A percentile compares a stretch with the other conserved stretches of the same genome.
Conservation (phyloP, 2,113 vertebrate genomes). For the Spermophilus dauricus region DNA sequence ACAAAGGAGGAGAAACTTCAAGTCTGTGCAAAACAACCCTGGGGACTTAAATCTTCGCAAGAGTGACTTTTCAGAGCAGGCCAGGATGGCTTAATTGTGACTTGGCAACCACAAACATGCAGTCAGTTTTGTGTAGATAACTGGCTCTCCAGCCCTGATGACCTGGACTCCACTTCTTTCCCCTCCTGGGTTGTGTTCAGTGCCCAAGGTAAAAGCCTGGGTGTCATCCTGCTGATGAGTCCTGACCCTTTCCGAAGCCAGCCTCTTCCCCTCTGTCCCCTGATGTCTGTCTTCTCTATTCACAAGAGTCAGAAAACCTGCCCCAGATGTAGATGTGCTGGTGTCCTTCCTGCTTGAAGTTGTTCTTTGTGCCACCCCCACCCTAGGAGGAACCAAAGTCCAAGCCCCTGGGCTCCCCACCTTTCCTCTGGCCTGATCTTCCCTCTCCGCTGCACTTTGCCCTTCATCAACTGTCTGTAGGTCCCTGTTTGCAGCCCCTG, state of each 20-base stretch:
- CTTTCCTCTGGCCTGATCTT: neutral
- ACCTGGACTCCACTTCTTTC: neutral
- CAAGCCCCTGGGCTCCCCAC: neutral
- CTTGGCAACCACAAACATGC: neutral
- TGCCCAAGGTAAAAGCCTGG: neutral
- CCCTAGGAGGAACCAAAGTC: neutral
- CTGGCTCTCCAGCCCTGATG: neutral
- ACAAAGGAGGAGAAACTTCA: neutral
- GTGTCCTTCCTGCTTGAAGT: neutral
- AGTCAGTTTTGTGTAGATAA: neutral
- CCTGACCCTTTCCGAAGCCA: neutral
- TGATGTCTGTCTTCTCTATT: neutral
- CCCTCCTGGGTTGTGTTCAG: too few species aligned
- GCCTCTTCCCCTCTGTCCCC: neutral
- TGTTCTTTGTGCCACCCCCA: neutral
- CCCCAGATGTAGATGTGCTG: neutral
- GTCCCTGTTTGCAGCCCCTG: neutral
- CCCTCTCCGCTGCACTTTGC: neutral
- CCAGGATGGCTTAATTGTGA: neutral
- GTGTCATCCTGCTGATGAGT: neutral
- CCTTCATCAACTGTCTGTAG: constrained; percentile 30
- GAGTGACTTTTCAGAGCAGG: neutral
- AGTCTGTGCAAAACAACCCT: neutral
- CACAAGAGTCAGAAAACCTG: neutral
- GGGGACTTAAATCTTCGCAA: neutral